Evolutionary conservation across 2,113 vertebrate genomes (phyloP).

Genomic region (Myxocyprinus asiaticus): DNA sequence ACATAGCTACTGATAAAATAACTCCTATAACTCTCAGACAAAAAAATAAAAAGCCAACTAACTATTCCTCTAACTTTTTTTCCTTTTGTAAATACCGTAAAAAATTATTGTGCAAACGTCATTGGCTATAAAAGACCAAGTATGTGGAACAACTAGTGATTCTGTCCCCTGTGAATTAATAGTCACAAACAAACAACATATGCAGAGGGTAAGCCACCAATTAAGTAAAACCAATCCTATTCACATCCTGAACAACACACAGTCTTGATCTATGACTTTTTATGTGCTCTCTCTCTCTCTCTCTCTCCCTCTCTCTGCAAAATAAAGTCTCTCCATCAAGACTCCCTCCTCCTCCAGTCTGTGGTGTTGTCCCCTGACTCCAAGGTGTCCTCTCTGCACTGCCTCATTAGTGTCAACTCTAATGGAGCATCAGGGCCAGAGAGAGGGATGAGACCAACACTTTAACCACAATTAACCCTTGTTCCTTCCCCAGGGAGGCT

Average conservation of each 20-base stretch:
- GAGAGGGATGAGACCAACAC: slow-evolving; percentile 82
- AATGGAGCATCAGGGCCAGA: slow-evolving; percentile 83
- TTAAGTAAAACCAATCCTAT: slow-evolving; percentile 37
- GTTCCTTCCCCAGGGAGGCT: slow-evolving; percentile 80
- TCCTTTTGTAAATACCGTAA: neutral
- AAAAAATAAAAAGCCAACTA: no score
- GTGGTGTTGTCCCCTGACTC: slow-evolving; percentile 72
- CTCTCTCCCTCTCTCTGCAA: slow-evolving; percentile 15
- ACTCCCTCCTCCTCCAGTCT: slow-evolving; percentile 65
- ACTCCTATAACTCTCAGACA: no score
- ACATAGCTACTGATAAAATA: no score
- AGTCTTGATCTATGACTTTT: slow-evolving; percentile 54
- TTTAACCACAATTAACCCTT: slow-evolving; percentile 92
- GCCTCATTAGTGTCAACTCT: slow-evolving; percentile 88
- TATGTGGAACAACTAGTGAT: neutral
- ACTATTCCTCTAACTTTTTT: no score
- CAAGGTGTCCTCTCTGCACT: slow-evolving; percentile 77
- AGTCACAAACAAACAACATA: slow-evolving; percentile 50
- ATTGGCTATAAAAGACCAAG: neutral
- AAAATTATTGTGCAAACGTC: neutral
- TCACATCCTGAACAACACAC: slow-evolving; percentile 18
- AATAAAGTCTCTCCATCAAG: slow-evolving; percentile 41
- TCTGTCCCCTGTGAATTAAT: slow-evolving; percentile 24
- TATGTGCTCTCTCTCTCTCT: neutral
- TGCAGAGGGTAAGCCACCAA: slow-evolving; percentile 48